phyloP scores from a whole-genome alignment of 1,140 invertebrate genomes.

The Zophobas morio region DNA sequence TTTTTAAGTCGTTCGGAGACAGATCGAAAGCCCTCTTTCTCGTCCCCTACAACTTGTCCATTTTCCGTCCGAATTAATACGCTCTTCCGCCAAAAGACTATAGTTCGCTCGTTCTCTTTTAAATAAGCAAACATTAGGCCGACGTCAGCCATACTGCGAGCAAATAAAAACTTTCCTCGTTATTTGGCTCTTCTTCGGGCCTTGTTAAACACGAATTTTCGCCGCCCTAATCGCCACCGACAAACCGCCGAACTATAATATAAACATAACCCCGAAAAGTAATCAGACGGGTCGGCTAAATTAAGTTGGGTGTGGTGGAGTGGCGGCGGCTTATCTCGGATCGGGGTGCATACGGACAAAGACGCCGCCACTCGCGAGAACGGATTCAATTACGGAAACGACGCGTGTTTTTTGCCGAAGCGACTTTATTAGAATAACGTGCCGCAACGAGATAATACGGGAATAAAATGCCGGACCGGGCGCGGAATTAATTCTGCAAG shows the following conservation, averaged over 20 bases:
- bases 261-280: conserved; percentile 14
- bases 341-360: background rate
- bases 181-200: background rate
- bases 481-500: conserved; percentile 33
- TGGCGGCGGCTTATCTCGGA: conserved; percentile 15
- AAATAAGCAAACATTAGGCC: background rate
- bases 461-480: conserved; percentile 15
- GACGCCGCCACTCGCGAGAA: background rate
- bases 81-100: no score
- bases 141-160: background rate
- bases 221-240: conserved; percentile 1
- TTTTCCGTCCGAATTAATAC: no score
- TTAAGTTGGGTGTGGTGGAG: background rate
- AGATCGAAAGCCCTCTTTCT: no score
- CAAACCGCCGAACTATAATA: conserved; percentile 2
- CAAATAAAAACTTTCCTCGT: conserved; percentile 13
- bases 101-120: background rate
- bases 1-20: no score
- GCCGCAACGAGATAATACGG: conserved; percentile 21
- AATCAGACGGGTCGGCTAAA: background rate
- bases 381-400: conserved; percentile 32
- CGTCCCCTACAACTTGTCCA: no score
- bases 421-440: conserved; percentile 24
- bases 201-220: conserved; percentile 19
- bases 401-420: background rate